Evolutionary conservation across 2,113 vertebrate genomes (phyloP), one percentile per base, ranked within the genome.

Genomic region (Campylomormyrus numenius): DNA sequence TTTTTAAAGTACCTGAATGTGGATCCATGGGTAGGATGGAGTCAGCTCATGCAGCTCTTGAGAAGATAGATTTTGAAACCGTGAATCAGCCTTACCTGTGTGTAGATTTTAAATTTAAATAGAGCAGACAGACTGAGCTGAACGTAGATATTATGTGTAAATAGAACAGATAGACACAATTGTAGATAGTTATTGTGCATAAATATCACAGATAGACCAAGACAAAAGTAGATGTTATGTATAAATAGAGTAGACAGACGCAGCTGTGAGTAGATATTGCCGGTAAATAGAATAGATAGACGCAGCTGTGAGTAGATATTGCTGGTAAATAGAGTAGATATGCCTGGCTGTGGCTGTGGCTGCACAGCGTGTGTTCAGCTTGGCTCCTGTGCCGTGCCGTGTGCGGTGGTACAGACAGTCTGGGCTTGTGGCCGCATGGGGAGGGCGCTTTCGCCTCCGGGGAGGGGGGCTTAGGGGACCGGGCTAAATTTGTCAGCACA

Each of bases 401-500:
- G 31, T 45, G 56, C 17, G 53, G 89, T 17, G 45, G 21, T 48
- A 48, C 62, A 48, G n/a, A 53, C 27, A 58, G n/a, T 58, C 39
- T 83, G 70, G 74, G 74, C 87, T 53, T 88, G 90, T 85, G 90
- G 66, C 62, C 17, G 21, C 46, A 15, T 6, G 62, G 58, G 2
- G 87, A 15, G 86, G 50, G 90, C 3, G 70, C 27, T 17, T 5
- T 19, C 7, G 49, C 80, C 21, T 46, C 42, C 7, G 66, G 52
- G 84, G 50, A 52, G 77, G 77, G 77, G 74, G 62, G 83, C 49
- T 85, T 21, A 39, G 89, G 46, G 46, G 52, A 45, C 48, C 19
- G 11, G 53, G 35, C 62, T 83, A 84, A 84, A 62, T 90, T 88
- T 90, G 90, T 90, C 90, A 88, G 90, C 90, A 90, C 77, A 88